Base-by-base conservation (phyloP, 2,888 invertebrate genomes). In the Agonopterix subpropinquella region DNA sequence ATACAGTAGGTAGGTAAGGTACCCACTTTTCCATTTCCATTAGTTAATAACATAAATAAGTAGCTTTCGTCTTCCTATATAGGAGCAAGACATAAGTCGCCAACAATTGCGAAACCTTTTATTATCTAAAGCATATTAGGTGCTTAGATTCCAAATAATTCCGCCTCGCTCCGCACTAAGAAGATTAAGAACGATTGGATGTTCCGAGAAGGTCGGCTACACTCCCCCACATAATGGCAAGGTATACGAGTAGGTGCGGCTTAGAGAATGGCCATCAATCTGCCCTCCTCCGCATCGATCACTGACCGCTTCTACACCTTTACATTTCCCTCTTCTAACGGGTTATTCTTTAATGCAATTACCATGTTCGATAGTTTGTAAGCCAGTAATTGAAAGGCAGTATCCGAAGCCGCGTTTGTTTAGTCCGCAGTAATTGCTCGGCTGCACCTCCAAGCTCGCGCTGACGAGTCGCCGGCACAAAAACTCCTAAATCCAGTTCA, bases 401-500 rank as follows among this genome's bases (percentile, higher is more conserved):
- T 77, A 71, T 65, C 67, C 62, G 56, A 54, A 61, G 73, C 64
- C 66, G 64, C 77, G 80, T 85, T 87, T 87, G 84, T 83, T 85
- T 85, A 79, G 83, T 75, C 80, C 74, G 67, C 78, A 79, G 79
- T 88, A 88, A 88, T 88, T 88, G 84, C 86, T 85, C 76, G 73
- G 71, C 72, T 81, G 84, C 85, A 84, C 79, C 87, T 85, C 80
- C 53, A 11, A 39, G 10, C n/a, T n/a, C 39, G 11, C 35, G 75
- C 80, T 84, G 87, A 84, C 83, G 85, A 86, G 77, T 81, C 76
- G 75, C 73, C 76, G 73, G 79, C 79, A 88, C 87, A 87, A 88
- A 88, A 88, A 86, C 86, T 85, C 86, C 88, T 86, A 88, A 88
- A 88, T 88, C 87, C 88, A 88, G 88, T 88, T 88, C 88, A 88